These are phyloP conservation scores for Columba livia DNA, from an alignment of 2,113 vertebrate species.

Conservation along the genomic window DNA sequence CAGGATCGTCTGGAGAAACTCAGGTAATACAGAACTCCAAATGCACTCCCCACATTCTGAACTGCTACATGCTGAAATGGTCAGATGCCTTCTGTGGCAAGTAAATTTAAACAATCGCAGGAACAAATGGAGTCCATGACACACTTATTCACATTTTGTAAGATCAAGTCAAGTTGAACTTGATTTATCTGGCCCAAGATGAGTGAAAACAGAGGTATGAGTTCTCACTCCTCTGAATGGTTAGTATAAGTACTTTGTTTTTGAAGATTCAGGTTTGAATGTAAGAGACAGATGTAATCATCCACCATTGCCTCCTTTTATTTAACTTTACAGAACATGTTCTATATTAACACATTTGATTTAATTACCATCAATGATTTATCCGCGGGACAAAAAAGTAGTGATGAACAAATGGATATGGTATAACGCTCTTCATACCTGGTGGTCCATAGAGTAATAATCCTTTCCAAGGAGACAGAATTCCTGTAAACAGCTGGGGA, in stretches of 20 bases:
- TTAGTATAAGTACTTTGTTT: neutral
- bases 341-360: neutral
- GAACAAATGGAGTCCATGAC: neutral
- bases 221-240: neutral
- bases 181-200: neutral
- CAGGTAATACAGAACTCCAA: neutral
- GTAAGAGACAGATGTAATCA: neutral
- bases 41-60: neutral
- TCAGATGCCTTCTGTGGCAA: neutral
- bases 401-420: neutral
- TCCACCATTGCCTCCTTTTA: neutral
- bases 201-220: neutral
- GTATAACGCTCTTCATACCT: conserved; percentile 70
- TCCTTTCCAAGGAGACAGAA: conserved; percentile 96
- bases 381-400: neutral
- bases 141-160: neutral
- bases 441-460: conserved; percentile 93
- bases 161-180: neutral
- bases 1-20: neutral
- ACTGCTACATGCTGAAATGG: neutral
- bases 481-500: conserved; percentile 93
- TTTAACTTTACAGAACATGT: neutral
- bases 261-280: neutral
- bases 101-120: neutral
- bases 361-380: neutral